Percentiles rank a stretch among this genome's conserved stretches.
Conservation (phyloP, 2,797 vertebrate genomes). For the Heterohyrax brucei region DNA sequence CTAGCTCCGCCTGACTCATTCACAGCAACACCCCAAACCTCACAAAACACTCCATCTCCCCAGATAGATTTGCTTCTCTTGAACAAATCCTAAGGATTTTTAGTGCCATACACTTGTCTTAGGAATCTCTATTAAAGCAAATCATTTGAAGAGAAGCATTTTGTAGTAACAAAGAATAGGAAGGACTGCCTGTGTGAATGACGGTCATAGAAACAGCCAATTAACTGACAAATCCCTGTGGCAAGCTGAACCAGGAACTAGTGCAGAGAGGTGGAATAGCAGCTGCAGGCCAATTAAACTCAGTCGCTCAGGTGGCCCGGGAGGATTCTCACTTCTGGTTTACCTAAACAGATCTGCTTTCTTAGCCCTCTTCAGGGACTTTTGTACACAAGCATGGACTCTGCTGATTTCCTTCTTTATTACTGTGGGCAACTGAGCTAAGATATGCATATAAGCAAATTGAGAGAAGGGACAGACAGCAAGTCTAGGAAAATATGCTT, state of each 20-base stretch:
- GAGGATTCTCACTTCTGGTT: constrained; percentile 80
- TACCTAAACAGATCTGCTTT: constrained; percentile 82
- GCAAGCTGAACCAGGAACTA: constrained; percentile 49
- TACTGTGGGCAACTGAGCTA: constrained; percentile 56
- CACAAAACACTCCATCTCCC: background rate
- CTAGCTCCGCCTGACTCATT: background rate
- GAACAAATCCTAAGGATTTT: constrained; percentile 19
- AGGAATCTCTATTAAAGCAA: constrained; percentile 50
- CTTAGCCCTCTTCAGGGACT: constrained; percentile 60
- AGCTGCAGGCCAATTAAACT: constrained; percentile 86
- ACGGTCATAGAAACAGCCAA: constrained; percentile 79
- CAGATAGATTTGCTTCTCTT: background rate
- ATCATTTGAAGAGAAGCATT: constrained; percentile 74
- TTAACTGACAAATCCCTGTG: constrained; percentile 84
- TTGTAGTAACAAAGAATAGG: constrained; percentile 67
- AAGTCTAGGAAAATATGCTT: constrained; percentile 41
- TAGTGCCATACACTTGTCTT: background rate
- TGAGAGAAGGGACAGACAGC: constrained; percentile 25
- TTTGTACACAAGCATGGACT: constrained; percentile 30
- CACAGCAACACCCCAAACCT: background rate
- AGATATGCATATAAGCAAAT: constrained; percentile 60
- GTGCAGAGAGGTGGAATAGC: constrained; percentile 46
- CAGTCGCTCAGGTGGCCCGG: constrained; percentile 74
- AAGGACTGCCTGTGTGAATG: constrained; percentile 61
- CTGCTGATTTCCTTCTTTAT: constrained; percentile 46